Evolutionary conservation across 2,888 invertebrate genomes (phyloP), one percentile per base, ranked within the genome.

Genomic region (Cabera pusaria): DNA sequence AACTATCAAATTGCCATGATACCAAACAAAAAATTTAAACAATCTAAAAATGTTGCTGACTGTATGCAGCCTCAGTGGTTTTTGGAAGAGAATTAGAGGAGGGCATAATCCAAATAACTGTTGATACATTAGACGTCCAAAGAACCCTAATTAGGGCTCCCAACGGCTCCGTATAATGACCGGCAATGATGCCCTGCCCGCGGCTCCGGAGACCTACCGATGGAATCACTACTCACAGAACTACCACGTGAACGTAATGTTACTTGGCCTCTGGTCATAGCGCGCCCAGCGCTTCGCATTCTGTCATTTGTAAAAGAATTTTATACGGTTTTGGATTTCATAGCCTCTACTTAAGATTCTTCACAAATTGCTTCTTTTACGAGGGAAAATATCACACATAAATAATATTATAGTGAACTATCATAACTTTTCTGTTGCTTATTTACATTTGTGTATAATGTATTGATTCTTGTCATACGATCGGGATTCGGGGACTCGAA

Each of bases 91-190:
- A 28, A 40, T 40, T 25, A 35, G n/a, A n/a, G n/a, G 35, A 19
- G 18, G 26, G 10, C 6, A 42, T 36, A 40, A 43, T 46, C 53
- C 44, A 50, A 53, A 49, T 42, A 41, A 24, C 40, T 47, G 43
- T 26, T 26, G 52, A 31, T 41, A 51, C 49, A 59, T 67, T 64
- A 67, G 57, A 55, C 51, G 49, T 39, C 48, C 50, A 25, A 50
- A 52, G 50, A 55, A 54, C 60, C 58, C 59, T 62, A 68, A 68
- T 69, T 61, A 66, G 58, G 64, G 65, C 53, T 56, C 52, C 56
- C 61, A 59, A 37, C 41, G 38, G 48, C 38, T 23, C 47, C 35
- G 36, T 46, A 60, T 63, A 52, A 61, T 69, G 61, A 65, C 65
- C 52, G 49, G 49, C 49, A 52, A 54, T 56, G 60, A 63, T 61